Evolutionary conservation across 2,888 invertebrate genomes (phyloP).

Genomic region (Cataglyphis albicans): DNA sequence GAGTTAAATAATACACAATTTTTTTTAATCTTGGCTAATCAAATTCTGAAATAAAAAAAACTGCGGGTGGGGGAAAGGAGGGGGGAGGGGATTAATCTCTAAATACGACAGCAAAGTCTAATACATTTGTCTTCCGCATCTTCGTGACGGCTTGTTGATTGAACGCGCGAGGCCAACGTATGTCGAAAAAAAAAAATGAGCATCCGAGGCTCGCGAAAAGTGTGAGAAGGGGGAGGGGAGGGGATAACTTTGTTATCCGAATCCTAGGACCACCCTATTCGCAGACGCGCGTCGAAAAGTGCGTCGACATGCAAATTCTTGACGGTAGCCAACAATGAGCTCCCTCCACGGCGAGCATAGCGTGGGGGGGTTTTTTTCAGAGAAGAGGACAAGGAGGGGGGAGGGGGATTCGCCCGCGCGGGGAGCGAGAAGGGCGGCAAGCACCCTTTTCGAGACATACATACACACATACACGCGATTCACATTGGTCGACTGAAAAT

Average conservation of each 20-base stretch:
- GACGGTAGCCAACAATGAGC: constrained; percentile 75
- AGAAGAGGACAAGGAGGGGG: background rate
- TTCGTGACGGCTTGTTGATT: constrained; percentile 3
- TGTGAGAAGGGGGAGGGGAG: constrained; percentile 32
- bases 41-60: background rate
- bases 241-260: constrained; percentile 37
- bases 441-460: constrained; percentile 45
- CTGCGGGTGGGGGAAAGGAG: too few relatives aligned
- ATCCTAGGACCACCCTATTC: constrained; percentile 62
- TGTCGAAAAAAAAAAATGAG: constrained; percentile 63
- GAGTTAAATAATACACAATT: background rate
- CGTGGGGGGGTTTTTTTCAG: constrained; percentile 17
- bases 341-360: constrained; percentile 53
- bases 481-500: constrained; percentile 40
- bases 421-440: constrained; percentile 22
- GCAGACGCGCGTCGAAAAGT: constrained; percentile 73
- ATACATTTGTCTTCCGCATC: background rate
- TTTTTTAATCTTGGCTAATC: background rate
- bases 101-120: background rate
- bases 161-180: constrained; percentile 36
- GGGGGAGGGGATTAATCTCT: background rate
- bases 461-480: constrained; percentile 50
- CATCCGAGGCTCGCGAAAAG: constrained; percentile 45
- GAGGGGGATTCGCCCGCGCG: constrained; percentile 29
- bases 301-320: constrained; percentile 80